These are phyloP conservation scores for Anguilla pacifica DNA, from an alignment of 2,797 vertebrate genomes.

Conservation along the genomic window DNA sequence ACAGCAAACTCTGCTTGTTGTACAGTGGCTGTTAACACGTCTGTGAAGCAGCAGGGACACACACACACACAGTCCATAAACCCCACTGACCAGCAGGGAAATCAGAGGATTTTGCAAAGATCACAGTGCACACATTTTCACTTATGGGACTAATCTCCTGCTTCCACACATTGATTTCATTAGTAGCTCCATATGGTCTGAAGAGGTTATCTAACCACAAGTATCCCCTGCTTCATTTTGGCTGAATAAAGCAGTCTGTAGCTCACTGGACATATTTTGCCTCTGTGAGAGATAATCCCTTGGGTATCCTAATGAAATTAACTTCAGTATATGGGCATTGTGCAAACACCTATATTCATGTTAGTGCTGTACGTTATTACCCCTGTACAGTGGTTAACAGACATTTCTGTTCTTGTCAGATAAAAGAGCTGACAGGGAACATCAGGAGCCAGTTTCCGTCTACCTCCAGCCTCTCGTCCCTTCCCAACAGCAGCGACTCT, in stretches of 20 bases:
- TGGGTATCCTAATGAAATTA: background rate
- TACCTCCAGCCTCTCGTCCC: constrained; percentile 86
- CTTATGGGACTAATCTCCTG: constrained; percentile 10
- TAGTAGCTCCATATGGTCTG: background rate
- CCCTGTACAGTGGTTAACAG: background rate
- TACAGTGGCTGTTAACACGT: background rate
- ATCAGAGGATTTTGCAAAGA: background rate
- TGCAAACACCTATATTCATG: background rate
- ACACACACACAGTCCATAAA: background rate
- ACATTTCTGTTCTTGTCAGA: constrained; percentile 65
- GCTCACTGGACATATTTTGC: background rate
- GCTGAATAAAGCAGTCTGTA: background rate
- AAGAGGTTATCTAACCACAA: background rate
- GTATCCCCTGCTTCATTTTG: background rate
- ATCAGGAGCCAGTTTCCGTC: constrained; percentile 89
- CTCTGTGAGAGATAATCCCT: background rate
- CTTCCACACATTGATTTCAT: constrained; percentile 5
- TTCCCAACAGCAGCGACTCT: constrained; percentile 87
- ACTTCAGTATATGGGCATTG: background rate
- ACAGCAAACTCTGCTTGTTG: background rate
- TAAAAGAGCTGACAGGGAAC: constrained; percentile 95
- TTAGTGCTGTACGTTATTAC: background rate
- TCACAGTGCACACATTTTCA: background rate
- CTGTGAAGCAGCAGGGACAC: background rate
- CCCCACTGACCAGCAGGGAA: background rate